phyloP scores from a whole-genome alignment of 2,888 invertebrate genomes.

The Leptinotarsa juncta region DNA sequence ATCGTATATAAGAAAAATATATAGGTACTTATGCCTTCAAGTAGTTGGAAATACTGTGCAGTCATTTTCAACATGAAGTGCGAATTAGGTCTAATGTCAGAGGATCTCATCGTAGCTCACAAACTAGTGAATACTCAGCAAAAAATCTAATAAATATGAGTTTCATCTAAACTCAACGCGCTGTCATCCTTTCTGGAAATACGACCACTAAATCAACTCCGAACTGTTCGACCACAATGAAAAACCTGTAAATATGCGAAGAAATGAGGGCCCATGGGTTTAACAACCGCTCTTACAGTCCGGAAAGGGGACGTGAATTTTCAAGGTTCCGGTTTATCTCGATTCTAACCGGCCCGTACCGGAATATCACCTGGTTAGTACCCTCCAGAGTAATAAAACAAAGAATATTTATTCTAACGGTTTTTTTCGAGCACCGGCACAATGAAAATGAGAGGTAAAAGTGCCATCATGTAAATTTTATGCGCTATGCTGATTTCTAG shows the following conservation, averaged over 20 bases:
- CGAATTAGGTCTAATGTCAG: no score
- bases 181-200: conserved; percentile 23
- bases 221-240: conserved; percentile 19
- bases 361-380: conserved; percentile 32
- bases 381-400: conserved; percentile 28
- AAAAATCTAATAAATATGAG: neutral
- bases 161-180: conserved; percentile 4
- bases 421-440: conserved; percentile 7
- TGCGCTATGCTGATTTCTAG: conserved; percentile 19
- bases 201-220: conserved; percentile 21
- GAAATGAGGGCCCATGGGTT: neutral
- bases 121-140: neutral
- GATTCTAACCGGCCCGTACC: conserved; percentile 23
- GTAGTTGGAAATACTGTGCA: no score
- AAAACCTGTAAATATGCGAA: conserved; percentile 21
- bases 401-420: conserved; percentile 24
- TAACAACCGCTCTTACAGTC: neutral
- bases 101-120: neutral
- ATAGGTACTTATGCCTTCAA: no score
- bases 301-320: conserved; percentile 32
- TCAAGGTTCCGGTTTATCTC: conserved; percentile 33
- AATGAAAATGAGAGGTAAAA: conserved; percentile 22
- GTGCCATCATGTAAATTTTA: conserved; percentile 13
- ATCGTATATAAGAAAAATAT: no score
- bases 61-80: no score